A percentile compares a stretch with the other conserved stretches of the same genome.
Evolutionary conservation across 2,797 vertebrate genomes (phyloP).

Genomic region (Malurus leucopterus): DNA sequence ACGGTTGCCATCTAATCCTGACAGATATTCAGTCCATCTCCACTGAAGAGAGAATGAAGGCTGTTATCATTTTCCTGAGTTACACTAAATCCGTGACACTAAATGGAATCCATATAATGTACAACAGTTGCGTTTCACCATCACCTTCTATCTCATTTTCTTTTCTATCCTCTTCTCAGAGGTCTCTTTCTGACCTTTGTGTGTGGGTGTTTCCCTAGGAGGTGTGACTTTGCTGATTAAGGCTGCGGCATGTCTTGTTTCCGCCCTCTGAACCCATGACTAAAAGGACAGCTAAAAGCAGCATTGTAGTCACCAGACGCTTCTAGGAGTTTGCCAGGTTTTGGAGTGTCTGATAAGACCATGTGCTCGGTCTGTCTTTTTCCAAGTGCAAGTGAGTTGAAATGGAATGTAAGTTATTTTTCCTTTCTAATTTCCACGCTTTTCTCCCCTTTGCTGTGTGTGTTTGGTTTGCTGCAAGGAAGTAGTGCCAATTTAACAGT

Average conservation of each 20-base stretch:
- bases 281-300: slow-evolving; percentile 56
- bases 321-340: slow-evolving; percentile 23
- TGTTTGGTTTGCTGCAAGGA: background rate
- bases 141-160: slow-evolving; percentile 41
- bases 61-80: background rate
- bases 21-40: background rate
- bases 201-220: background rate
- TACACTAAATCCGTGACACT: background rate
- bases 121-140: background rate
- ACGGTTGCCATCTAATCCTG: background rate
- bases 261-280: slow-evolving; percentile 12
- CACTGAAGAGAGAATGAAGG: background rate
- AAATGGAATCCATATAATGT: background rate
- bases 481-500: background rate
- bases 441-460: background rate
- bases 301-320: background rate
- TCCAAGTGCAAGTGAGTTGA: background rate
- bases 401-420: background rate
- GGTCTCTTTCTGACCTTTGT: slow-evolving; percentile 27
- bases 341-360: slow-evolving; percentile 47
- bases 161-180: background rate
- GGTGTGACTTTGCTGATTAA: slow-evolving; percentile 26
- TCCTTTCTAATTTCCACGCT: background rate
- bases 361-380: background rate
- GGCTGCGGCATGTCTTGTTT: slow-evolving; percentile 4